Percentiles rank a stretch among this genome's conserved stretches.
Conservation (phyloP, 2,888 invertebrate genomes). For the Nysson spinosus region DNA sequence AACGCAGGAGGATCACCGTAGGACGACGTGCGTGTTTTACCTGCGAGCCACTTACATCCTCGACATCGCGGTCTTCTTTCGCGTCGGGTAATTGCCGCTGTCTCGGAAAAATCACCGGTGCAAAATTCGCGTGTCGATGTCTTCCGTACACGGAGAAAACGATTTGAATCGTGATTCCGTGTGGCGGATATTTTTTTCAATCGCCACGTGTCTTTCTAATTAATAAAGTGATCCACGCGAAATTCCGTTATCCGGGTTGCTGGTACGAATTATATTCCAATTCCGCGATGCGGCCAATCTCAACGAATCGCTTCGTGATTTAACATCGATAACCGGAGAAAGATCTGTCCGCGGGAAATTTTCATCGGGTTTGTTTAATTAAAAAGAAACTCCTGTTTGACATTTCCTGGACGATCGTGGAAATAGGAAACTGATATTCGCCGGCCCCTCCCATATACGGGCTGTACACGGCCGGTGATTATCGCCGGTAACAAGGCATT, state of each 20-base stretch:
- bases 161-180: neutral
- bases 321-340: neutral
- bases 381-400: conserved; percentile 6
- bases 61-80: conserved; percentile 6
- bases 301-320: neutral
- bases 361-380: conserved; percentile 1
- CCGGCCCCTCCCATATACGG: conserved; percentile 59
- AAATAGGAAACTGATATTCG: conserved; percentile 27
- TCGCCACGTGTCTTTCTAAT: neutral
- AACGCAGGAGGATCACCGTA: no score
- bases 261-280: neutral
- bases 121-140: neutral
- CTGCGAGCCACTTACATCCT: conserved; percentile 7
- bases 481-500: conserved; percentile 59
- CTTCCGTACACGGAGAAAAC: no score
- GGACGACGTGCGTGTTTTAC: conserved; percentile 15
- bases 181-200: neutral
- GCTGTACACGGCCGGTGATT: conserved; percentile 52
- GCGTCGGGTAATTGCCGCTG: conserved; percentile 37
- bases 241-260: neutral
- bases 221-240: conserved; percentile 1
- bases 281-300: neutral
- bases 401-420: conserved; percentile 36
- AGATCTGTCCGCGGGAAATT: neutral
- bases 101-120: conserved; percentile 28